Percentiles rank a stretch among this genome's conserved stretches.
Evolutionary conservation across 2,113 vertebrate genomes (phyloP).

Genomic region (Pleuronectes platessa): DNA sequence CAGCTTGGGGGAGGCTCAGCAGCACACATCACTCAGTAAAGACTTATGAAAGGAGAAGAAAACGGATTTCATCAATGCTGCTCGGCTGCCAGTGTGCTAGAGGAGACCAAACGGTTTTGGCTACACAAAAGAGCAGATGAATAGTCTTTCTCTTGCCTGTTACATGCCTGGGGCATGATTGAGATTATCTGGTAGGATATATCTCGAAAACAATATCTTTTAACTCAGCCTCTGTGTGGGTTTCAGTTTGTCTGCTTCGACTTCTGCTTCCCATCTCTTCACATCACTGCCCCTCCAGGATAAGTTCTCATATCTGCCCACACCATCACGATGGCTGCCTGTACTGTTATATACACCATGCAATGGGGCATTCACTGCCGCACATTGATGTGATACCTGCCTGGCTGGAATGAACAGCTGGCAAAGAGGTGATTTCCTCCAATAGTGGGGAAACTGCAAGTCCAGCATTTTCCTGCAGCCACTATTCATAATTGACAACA

Average conservation of each 20-base stretch:
- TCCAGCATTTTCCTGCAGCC: conserved; percentile 45
- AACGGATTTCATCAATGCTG: conserved; percentile 51
- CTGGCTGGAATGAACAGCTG: conserved; percentile 50
- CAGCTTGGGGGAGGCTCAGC: conserved; percentile 21
- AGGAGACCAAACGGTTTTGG: conserved; percentile 46
- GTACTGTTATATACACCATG: conserved; percentile 25
- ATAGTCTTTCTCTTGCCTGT: conserved; percentile 41
- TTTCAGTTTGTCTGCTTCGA: conserved; percentile 22
- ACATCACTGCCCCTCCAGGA: conserved; percentile 14
- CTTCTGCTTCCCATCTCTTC: not conserved
- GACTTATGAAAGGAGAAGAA: conserved; percentile 50
- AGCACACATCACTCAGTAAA: conserved; percentile 43
- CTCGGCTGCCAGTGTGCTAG: conserved; percentile 33
- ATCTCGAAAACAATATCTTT: conserved; percentile 27
- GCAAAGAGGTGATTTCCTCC: conserved; percentile 43
- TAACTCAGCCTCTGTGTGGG: conserved; percentile 20
- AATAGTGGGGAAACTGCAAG: conserved; percentile 55
- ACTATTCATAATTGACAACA: conserved; percentile 49
- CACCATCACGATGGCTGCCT: conserved; percentile 33
- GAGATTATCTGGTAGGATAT: conserved; percentile 45
- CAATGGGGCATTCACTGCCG: conserved; percentile 25
- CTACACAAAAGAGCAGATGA: conserved; percentile 52
- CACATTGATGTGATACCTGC: conserved; percentile 30
- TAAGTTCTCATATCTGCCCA: conserved; percentile 50
- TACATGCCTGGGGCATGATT: conserved; percentile 32